phyloP scores from a whole-genome alignment of 2,888 invertebrate species.

The Oxycera nigricornis region DNA sequence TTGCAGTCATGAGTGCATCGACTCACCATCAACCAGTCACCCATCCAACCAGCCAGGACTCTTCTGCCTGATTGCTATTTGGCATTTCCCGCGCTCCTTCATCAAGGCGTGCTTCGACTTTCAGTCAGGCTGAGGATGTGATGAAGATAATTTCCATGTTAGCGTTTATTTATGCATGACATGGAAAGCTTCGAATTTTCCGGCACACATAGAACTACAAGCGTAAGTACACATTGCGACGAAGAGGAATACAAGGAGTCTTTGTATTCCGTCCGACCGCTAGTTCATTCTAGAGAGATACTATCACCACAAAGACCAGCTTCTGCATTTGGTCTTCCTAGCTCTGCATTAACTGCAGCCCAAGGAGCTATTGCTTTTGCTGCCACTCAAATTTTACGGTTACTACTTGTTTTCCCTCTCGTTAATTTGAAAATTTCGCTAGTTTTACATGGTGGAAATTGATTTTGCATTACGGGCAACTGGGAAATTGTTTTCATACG shows the following conservation, averaged over 20 bases:
- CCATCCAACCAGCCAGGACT: not conserved
- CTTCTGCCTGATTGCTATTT: constrained; percentile 39
- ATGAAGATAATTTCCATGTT: constrained; percentile 45
- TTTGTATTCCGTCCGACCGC: too few relatives aligned
- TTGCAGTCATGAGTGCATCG: constrained; percentile 44
- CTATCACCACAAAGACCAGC: too few relatives aligned
- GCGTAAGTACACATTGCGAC: not conserved
- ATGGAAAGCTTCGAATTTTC: constrained; percentile 44
- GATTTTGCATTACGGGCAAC: constrained; percentile 26
- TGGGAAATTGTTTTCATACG: constrained; percentile 25
- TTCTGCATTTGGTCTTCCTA: too few relatives aligned
- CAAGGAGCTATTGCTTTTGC: constrained; percentile 26
- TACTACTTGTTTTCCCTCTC: constrained; percentile 31
- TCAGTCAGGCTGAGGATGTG: constrained; percentile 33
- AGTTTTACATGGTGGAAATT: constrained; percentile 18
- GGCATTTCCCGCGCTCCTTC: constrained; percentile 30
- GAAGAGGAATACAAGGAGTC: not conserved
- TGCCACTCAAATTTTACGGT: constrained; percentile 31
- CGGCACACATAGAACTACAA: constrained; percentile 10
- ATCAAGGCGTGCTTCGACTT: constrained; percentile 8
- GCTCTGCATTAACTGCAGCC: too few relatives aligned
- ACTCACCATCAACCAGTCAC: constrained; percentile 28
- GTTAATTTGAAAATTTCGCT: constrained; percentile 33
- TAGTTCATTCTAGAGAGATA: constrained; percentile 3
- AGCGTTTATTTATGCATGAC: constrained; percentile 46